Percentiles rank a stretch among this genome's conserved stretches.
phyloP scores from a whole-genome alignment of 2,797 vertebrate genomes.

The Oreonectes daqikongensis region DNA sequence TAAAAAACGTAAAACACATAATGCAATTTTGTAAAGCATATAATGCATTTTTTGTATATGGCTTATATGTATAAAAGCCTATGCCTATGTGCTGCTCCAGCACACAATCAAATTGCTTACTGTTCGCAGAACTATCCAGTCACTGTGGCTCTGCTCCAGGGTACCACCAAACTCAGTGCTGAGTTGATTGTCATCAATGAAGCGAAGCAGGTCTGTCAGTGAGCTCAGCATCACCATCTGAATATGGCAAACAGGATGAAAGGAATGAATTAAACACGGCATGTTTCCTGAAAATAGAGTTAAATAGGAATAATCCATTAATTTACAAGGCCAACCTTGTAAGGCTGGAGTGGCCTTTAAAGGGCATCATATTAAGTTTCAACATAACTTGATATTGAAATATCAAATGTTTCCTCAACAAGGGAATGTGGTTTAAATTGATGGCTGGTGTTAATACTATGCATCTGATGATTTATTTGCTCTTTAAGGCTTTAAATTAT shows the following conservation, averaged over 20 bases:
- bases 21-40: background rate
- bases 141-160: conserved; percentile 89
- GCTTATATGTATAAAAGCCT: background rate
- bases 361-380: background rate
- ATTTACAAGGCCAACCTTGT: background rate
- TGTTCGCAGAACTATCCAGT: conserved; percentile 93
- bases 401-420: background rate
- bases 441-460: background rate
- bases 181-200: conserved; percentile 93
- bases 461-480: background rate
- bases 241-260: background rate
- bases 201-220: conserved; percentile 89
- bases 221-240: conserved; percentile 97
- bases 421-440: background rate
- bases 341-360: background rate
- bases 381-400: background rate
- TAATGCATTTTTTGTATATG: background rate
- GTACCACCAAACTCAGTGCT: conserved; percentile 90
- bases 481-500: background rate
- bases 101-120: conserved; percentile 67
- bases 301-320: background rate
- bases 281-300: background rate
- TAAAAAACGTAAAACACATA: background rate
- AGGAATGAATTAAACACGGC: background rate
- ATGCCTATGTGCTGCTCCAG: background rate